Evolutionary conservation across 2,888 invertebrate species (phyloP).

Genomic region (Cheilosia variabilis): DNA sequence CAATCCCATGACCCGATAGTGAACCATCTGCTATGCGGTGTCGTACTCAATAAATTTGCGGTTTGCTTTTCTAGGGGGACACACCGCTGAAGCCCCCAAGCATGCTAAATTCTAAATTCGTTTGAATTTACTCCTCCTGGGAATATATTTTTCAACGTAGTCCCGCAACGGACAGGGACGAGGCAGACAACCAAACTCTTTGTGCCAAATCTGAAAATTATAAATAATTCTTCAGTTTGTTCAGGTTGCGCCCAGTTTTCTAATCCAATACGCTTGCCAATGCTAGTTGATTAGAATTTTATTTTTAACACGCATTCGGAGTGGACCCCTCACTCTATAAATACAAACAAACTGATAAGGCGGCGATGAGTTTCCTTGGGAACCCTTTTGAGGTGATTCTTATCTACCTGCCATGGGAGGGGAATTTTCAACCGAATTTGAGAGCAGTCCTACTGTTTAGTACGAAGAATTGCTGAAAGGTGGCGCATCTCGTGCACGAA

Average conservation of each 20-base stretch:
- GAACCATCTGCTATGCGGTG: constrained; percentile 59
- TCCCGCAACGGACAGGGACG: not conserved
- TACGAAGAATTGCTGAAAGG: not conserved
- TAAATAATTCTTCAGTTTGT: constrained; percentile 48
- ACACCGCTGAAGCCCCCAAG: not conserved
- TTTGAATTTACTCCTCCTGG: constrained; percentile 24
- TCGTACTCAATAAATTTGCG: constrained; percentile 9
- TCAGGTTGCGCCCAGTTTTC: constrained; percentile 57
- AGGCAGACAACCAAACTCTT: constrained; percentile 28
- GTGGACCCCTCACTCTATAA: not conserved
- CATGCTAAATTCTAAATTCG: not conserved
- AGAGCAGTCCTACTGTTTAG: not conserved
- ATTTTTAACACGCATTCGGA: not conserved
- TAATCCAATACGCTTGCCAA: constrained; percentile 39
- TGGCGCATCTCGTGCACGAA: not conserved
- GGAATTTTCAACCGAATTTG: not conserved
- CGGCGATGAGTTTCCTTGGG: constrained; percentile 12
- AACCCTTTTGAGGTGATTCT: not conserved
- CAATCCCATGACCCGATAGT: constrained; percentile 69
- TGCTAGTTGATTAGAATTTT: constrained; percentile 39
- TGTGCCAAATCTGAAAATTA: constrained; percentile 25
- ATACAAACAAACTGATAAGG: constrained; percentile 43
- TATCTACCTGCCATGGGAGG: constrained; percentile 23
- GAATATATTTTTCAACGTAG: constrained; percentile 10
- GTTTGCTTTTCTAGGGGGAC: constrained; percentile 9